These are phyloP conservation scores for Agrilus planipennis DNA, from an alignment of 1,140 invertebrate genomes.

Conservation along the genomic window DNA sequence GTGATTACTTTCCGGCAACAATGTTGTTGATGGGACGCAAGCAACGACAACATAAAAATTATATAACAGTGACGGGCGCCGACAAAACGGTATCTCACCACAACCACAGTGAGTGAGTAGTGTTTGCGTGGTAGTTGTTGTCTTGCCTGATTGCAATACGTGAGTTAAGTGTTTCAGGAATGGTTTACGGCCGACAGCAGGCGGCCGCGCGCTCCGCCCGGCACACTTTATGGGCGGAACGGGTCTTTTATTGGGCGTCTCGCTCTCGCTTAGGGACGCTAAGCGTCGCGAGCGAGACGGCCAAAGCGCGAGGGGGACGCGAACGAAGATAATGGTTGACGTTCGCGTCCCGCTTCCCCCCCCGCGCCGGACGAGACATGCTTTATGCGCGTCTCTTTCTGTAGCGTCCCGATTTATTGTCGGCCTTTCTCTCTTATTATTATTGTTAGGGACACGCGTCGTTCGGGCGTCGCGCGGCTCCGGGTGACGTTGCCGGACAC, in stretches of 20 bases:
- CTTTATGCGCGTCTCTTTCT: constrained; percentile 36
- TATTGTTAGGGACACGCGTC: constrained; percentile 23
- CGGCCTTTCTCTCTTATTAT: constrained; percentile 22
- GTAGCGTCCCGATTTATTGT: constrained; percentile 33
- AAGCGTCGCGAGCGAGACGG: constrained; percentile 14
- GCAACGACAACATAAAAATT: too few relatives aligned
- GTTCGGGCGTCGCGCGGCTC: constrained; percentile 19
- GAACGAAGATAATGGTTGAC: constrained; percentile 37
- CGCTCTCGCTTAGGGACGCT: constrained; percentile 1
- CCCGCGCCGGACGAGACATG: too few relatives aligned
- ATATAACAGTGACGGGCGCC: too few relatives aligned
- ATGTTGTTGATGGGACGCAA: too few relatives aligned
- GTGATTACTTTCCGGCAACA: too few relatives aligned
- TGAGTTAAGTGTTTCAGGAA: constrained; percentile 36
- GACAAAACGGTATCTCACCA: too few relatives aligned
- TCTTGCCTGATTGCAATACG: constrained; percentile 34
- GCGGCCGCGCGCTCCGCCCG: constrained; percentile 25
- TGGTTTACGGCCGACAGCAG: constrained; percentile 30
- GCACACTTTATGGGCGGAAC: constrained; percentile 35
- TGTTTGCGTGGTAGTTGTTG: too few relatives aligned
- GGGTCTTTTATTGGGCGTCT: constrained; percentile 14
- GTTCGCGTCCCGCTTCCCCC: constrained; percentile 35
- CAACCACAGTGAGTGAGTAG: too few relatives aligned
- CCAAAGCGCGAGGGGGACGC: constrained; percentile 22
- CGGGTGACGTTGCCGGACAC: constrained; percentile 31